Base-by-base conservation (phyloP, 2,113 vertebrate species). In the Carassius auratus region DNA sequence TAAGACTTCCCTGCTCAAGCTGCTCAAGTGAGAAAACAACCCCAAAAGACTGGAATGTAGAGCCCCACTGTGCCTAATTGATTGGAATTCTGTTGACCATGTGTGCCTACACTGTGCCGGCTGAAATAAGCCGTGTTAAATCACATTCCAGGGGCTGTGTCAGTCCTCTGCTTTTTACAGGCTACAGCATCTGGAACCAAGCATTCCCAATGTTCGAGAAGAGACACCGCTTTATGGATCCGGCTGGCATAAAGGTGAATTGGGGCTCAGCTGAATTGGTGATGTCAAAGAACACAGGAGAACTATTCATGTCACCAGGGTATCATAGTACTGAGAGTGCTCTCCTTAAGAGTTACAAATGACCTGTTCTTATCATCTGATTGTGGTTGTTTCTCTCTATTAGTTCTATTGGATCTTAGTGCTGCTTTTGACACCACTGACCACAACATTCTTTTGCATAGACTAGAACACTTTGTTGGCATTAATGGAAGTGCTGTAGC, bases 1-100 rank as follows among this genome's bases (percentile, higher is more conserved):
- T 87, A 84, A 86, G 64, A 89, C 87, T 90, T 85, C 84, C 76
- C 82, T 81, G 87, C 68, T 80, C 42, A 7, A 84, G 87, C 84
- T 88, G 74, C 83, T 85, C 81, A 85, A 89, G 50, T 86, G 89
- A 89, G 88, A 90, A 89, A 90, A 90, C 90, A 87, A 88, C 73
- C 89, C 86, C 80, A 86, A 83, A 82, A 85, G 79, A 82, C 88
- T 90, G 90, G 91, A 92, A 92, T 93, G 91, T 85, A 83, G 89
- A 91, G 77, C 86, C 85, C 55, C 33, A 88, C 90, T 91, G 92
- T 90, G 90, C 89, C 90, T 86, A 91, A 89, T 91, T 91, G 90
- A 91, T 89, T 87, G 91, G 91, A 92, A 92, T 92, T 91, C 88
- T 86, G 86, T 83, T 86, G 71, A 77, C 84, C 86, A 88, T 87